These are phyloP conservation scores for Numida meleagris DNA, from an alignment of 2,113 vertebrate genomes.

Conservation along the genomic window DNA sequence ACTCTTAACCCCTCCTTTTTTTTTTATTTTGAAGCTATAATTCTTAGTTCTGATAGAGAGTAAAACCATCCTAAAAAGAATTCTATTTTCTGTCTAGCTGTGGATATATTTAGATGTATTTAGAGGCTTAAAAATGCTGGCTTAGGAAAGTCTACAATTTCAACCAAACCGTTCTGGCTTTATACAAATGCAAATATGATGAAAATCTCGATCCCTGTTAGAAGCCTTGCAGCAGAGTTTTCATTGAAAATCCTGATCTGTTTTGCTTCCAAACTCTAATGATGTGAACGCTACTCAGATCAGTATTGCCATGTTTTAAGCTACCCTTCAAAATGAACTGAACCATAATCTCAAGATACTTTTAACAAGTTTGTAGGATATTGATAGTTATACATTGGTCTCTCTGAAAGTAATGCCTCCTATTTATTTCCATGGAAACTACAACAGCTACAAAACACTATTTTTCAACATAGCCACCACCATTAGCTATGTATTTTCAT, in stretches of 20 bases:
- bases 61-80: neutral
- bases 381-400: neutral
- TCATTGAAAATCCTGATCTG: neutral
- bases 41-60: neutral
- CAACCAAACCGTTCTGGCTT: constrained; percentile 32
- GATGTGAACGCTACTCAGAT: neutral
- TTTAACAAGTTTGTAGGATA: neutral
- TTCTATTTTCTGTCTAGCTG: neutral
- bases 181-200: neutral
- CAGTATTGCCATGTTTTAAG: accelerated
- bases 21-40: neutral
- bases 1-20: neutral
- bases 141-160: neutral
- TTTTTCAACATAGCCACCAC: too few relatives aligned
- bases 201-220: constrained; percentile 1
- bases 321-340: neutral
- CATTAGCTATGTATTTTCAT: too few relatives aligned
- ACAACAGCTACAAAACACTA: too few relatives aligned
- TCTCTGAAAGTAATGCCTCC: too few relatives aligned
- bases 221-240: neutral
- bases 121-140: constrained; percentile 22
- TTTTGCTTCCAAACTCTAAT: neutral
- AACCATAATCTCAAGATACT: neutral
- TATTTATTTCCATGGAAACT: too few relatives aligned
- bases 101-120: constrained; percentile 17